These are phyloP conservation scores for Coracias cyanogaster DNA, from an alignment of 2,797 vertebrate genomes.

Conservation along the genomic window DNA sequence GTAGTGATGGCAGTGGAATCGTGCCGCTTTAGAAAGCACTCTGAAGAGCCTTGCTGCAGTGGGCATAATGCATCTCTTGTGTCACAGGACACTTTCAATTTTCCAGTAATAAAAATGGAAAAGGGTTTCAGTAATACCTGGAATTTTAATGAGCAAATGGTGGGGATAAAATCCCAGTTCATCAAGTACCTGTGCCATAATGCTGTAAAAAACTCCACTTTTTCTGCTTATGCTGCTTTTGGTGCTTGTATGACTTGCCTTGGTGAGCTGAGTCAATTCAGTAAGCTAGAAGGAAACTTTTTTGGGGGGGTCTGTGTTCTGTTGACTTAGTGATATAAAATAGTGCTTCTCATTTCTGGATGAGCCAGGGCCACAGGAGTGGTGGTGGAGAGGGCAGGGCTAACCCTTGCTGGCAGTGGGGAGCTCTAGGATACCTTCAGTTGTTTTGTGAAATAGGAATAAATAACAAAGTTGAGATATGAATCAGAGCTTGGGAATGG, in stretches of 20 bases:
- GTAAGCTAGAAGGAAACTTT: not conserved
- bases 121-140: not conserved
- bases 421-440: not conserved
- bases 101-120: not conserved
- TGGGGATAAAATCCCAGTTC: constrained; percentile 1
- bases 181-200: not conserved
- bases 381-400: not conserved
- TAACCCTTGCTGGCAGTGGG: not conserved
- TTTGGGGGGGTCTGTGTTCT: not conserved
- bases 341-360: not conserved
- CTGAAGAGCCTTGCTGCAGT: not conserved
- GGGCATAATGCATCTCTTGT: not conserved
- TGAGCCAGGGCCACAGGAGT: not conserved
- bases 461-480: not conserved
- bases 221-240: not conserved
- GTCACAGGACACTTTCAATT: not conserved
- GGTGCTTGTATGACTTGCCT: not conserved
- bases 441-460: not conserved
- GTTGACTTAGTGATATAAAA: not conserved
- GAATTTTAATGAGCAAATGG: not conserved
- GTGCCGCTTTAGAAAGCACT: not conserved
- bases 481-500: not conserved
- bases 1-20: not conserved
- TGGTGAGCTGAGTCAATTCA: not conserved
- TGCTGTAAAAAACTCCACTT: not conserved